A percentile compares a stretch with the other conserved stretches of the same genome.
Evolutionary conservation across 2,797 vertebrate genomes (phyloP).

Genomic region (Tympanoctomys barrerae): DNA sequence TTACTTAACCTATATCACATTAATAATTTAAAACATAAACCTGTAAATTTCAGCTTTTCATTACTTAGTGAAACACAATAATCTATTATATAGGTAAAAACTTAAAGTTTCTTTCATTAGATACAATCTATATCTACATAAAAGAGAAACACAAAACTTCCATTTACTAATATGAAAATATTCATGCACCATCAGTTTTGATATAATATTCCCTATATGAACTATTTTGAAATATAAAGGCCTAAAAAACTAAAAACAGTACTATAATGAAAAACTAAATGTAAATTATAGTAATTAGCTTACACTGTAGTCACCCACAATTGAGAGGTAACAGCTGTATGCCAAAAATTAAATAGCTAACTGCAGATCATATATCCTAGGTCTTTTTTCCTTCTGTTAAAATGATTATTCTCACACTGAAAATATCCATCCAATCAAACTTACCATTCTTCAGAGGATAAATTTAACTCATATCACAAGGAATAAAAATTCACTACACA

Average conservation of each 20-base stretch:
- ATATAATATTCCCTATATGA: not conserved
- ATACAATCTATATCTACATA: not conserved
- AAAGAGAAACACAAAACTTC: constrained; percentile 35
- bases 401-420: constrained; percentile 56
- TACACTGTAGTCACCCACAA: not conserved
- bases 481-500: constrained; percentile 44
- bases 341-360: constrained; percentile 28
- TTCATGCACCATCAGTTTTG: not conserved
- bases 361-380: not conserved
- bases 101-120: constrained; percentile 8
- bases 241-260: constrained; percentile 22
- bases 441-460: constrained; percentile 70
- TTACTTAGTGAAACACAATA: constrained; percentile 42
- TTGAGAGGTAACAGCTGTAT: not conserved
- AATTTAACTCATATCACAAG: constrained; percentile 62
- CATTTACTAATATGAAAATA: constrained; percentile 44
- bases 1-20: constrained; percentile 4
- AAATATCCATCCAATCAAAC: constrained; percentile 56
- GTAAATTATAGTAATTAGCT: constrained; percentile 27
- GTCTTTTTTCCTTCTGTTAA: constrained; percentile 54
- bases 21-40: constrained; percentile 29
- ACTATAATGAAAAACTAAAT: constrained; percentile 10
- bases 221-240: constrained; percentile 12
- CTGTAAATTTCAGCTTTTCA: constrained; percentile 16
- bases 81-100: constrained; percentile 22